These are phyloP conservation scores for Charaxes varanes DNA, from an alignment of 1,140 invertebrate genomes.

Conservation along the genomic window DNA sequence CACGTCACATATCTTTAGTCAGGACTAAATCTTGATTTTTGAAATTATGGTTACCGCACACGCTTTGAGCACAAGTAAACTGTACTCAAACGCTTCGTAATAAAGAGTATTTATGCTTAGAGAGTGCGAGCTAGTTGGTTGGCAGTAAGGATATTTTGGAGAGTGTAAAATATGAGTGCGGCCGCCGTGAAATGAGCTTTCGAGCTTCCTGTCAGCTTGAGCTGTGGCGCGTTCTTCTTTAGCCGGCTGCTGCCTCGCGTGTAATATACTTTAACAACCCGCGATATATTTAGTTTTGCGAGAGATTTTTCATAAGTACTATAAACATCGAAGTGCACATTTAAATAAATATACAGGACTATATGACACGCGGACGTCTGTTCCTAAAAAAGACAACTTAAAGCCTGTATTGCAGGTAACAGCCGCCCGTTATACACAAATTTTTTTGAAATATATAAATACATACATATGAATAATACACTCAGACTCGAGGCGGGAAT, in stretches of 20 bases:
- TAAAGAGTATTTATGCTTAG: conserved; percentile 40
- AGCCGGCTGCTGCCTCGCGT: conserved; percentile 14
- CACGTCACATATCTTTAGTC: no score
- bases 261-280: conserved; percentile 13
- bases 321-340: background rate
- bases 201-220: conserved; percentile 41
- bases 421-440: no score
- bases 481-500: no score
- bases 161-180: conserved; percentile 62
- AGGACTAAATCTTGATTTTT: background rate
- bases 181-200: conserved; percentile 60
- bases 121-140: conserved; percentile 27
- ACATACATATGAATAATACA: no score
- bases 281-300: conserved; percentile 2
- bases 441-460: no score
- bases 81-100: conserved; percentile 31
- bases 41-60: background rate
- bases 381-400: no score
- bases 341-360: no score
- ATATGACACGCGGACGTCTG: no score
- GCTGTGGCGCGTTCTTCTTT: conserved; percentile 39
- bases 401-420: no score
- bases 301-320: background rate
- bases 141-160: conserved; percentile 44
- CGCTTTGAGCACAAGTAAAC: conserved; percentile 22